A percentile compares a stretch with the other conserved stretches of the same genome.
Conservation (phyloP, 2,888 invertebrate species). For the Chymomyza fuscimana region DNA sequence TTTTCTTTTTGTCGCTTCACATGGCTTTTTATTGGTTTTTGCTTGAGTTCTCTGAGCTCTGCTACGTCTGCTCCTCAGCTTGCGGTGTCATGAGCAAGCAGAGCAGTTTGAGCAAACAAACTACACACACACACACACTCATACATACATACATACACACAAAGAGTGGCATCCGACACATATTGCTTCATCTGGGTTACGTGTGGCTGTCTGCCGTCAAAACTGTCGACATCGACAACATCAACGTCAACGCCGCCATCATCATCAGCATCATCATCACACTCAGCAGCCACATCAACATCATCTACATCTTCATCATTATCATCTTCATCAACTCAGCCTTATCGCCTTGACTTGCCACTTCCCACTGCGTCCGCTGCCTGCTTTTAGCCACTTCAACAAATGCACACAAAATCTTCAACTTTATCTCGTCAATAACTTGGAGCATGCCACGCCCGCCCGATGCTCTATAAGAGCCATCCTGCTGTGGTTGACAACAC, state of each 20-base stretch:
- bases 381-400: conserved; percentile 59
- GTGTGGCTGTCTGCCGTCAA: conserved; percentile 43
- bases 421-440: conserved; percentile 74
- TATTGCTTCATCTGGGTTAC: conserved; percentile 36
- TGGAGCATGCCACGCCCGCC: conserved; percentile 32
- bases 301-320: background rate
- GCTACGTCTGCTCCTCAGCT: conserved; percentile 1
- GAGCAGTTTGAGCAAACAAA: conserved; percentile 71
- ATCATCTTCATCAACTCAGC: conserved; percentile 1
- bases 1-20: conserved; percentile 66
- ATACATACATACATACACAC: conserved; percentile 16
- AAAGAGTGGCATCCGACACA: conserved; percentile 19
- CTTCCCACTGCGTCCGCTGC: background rate
- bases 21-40: conserved; percentile 69
- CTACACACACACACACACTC: conserved; percentile 60
- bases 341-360: conserved; percentile 4
- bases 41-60: conserved; percentile 20
- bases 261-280: conserved; percentile 42
- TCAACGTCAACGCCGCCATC: conserved; percentile 31
- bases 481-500: background rate
- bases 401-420: conserved; percentile 73
- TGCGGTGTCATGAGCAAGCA: conserved; percentile 70
- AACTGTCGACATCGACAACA: conserved; percentile 44
- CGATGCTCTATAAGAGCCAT: too few species aligned
- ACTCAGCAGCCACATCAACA: conserved; percentile 3